Percentiles rank a stretch among this genome's conserved stretches.
phyloP scores from a whole-genome alignment of 2,888 invertebrate species.

The Eupithecia exiguata region DNA sequence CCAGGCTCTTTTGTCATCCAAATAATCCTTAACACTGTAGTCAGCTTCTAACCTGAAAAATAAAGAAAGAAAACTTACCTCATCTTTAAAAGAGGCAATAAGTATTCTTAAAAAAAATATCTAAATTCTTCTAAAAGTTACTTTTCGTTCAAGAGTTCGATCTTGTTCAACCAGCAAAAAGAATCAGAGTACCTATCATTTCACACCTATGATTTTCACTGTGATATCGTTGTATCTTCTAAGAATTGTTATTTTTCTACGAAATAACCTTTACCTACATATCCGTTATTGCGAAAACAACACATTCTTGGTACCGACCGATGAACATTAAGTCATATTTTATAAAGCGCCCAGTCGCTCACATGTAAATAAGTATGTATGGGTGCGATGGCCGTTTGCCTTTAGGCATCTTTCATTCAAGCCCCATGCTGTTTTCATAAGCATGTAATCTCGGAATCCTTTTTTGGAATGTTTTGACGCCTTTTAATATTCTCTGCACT shows the following conservation, averaged over 20 bases:
- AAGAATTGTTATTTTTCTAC: neutral
- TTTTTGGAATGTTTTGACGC: conserved; percentile 50
- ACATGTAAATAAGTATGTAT: neutral
- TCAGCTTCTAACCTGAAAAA: no score
- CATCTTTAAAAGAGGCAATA: neutral
- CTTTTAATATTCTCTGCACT: conserved; percentile 45
- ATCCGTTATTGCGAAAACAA: neutral
- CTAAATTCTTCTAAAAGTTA: neutral
- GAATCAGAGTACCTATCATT: neutral
- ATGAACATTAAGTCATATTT: neutral
- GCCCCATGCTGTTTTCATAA: conserved; percentile 45
- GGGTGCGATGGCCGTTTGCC: conserved; percentile 25
- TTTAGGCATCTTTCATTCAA: conserved; percentile 31
- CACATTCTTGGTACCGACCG: neutral
- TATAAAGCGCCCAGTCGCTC: neutral
- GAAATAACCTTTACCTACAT: neutral
- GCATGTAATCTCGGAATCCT: conserved; percentile 44
- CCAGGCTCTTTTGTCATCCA: no score
- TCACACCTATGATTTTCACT: neutral
- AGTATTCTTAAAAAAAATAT: no score
- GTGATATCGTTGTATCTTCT: neutral
- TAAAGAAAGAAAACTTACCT: neutral
- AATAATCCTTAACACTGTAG: no score
- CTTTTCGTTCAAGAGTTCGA: neutral
- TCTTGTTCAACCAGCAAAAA: neutral